Conservation (phyloP, 37 sponge, comb jelly and placozoan genomes). For the Aplysina aerophoba region DNA sequence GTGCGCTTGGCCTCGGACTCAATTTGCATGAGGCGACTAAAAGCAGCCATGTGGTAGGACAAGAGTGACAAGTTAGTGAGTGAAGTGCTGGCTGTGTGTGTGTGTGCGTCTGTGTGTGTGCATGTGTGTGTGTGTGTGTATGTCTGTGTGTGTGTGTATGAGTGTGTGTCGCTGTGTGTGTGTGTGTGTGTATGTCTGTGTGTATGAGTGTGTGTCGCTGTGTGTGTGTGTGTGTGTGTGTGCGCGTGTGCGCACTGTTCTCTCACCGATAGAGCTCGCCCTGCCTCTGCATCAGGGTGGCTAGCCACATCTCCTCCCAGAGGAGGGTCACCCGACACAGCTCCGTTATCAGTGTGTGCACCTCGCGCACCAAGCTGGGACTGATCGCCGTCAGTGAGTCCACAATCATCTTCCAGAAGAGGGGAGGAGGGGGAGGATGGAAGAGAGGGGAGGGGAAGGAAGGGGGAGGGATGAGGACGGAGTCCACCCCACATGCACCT, state of each 20-base stretch:
- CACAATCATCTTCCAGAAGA: slow-evolving; percentile 49
- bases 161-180: background rate
- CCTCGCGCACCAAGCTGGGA: slow-evolving; percentile 74
- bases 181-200: background rate
- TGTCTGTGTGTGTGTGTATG: background rate
- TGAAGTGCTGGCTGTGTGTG: background rate
- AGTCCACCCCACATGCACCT: background rate
- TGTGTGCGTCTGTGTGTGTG: background rate
- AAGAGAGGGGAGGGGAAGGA: background rate
- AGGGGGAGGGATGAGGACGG: background rate
- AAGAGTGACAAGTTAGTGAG: background rate
- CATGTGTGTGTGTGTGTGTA: background rate
- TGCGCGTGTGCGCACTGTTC: background rate
- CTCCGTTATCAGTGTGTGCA: slow-evolving; percentile 77
- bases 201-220: background rate
- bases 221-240: slow-evolving; percentile 23
- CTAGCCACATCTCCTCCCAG: slow-evolving; percentile 97
- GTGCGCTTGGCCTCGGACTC: slow-evolving; percentile 82
- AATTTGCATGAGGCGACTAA: slow-evolving; percentile 78
- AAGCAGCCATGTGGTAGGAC: background rate
- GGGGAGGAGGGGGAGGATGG: background rate
- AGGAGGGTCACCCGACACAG: slow-evolving; percentile 87
- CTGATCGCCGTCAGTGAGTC: slow-evolving; percentile 79
- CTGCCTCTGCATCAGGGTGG: slow-evolving; percentile 88
- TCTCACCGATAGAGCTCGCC: slow-evolving; percentile 83